These are phyloP conservation scores for Micrasema longulum DNA, from an alignment of 1,140 invertebrate species.

Conservation along the genomic window DNA sequence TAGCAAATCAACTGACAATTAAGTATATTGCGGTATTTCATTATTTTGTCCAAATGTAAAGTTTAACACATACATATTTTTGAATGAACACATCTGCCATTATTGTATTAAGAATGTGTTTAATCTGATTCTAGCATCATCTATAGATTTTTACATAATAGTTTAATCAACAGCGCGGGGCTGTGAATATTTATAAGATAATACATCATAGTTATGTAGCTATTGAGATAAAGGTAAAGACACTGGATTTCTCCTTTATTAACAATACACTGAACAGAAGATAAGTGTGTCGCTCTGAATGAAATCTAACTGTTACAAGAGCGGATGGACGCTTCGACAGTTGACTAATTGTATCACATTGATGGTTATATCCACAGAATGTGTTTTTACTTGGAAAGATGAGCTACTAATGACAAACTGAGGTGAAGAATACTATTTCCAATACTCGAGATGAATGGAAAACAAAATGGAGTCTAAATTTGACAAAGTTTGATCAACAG, in stretches of 20 bases:
- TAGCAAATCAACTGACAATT: slow-evolving; percentile 24
- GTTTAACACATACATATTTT: slow-evolving; percentile 37
- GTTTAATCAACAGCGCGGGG: slow-evolving; percentile 24
- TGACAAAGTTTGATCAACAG: neutral
- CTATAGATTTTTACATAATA: slow-evolving; percentile 32
- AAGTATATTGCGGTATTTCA: slow-evolving; percentile 21
- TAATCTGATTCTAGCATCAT: slow-evolving; percentile 22
- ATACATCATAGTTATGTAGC: slow-evolving; percentile 16
- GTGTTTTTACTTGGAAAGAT: neutral
- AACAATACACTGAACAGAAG: neutral
- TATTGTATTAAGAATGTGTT: slow-evolving; percentile 35
- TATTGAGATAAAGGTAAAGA: slow-evolving; percentile 9
- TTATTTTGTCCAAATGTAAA: slow-evolving; percentile 23
- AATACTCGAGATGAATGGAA: neutral
- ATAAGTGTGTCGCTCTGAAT: neutral
- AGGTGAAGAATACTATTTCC: slow-evolving; percentile 18
- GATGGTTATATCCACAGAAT: neutral
- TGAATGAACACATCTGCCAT: slow-evolving; percentile 6
- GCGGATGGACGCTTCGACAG: neutral
- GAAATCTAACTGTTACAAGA: neutral
- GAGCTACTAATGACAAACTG: slow-evolving; percentile 15
- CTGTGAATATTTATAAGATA: slow-evolving; percentile 29
- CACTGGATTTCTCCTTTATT: neutral
- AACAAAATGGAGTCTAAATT: neutral
- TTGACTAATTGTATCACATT: neutral